These are phyloP conservation scores for Erythrolamprus reginae DNA, from an alignment of 2,113 vertebrate genomes.

Conservation along the genomic window DNA sequence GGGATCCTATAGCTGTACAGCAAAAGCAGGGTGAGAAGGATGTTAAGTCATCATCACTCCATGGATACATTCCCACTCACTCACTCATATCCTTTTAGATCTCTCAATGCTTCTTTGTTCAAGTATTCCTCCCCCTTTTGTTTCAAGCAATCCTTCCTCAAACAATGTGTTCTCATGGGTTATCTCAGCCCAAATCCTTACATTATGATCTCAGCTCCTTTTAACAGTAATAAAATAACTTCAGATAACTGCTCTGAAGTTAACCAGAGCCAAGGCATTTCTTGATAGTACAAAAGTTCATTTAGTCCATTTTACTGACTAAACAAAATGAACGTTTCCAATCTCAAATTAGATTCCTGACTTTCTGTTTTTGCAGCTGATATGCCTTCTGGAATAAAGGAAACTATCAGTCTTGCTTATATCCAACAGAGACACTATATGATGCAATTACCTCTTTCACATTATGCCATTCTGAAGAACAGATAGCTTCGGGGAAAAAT, in stretches of 20 bases:
- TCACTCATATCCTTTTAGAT: not conserved
- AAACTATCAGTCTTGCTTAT: not conserved
- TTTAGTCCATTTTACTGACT: not conserved
- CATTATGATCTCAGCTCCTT: not conserved
- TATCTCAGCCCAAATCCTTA: not conserved
- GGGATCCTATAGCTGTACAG: not conserved
- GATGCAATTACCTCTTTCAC: constrained; percentile 34
- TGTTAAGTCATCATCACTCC: not conserved
- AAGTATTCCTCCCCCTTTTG: not conserved
- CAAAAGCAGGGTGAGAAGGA: not conserved
- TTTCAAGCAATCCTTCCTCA: not conserved
- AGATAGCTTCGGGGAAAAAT: constrained; percentile 27
- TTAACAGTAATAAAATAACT: not conserved
- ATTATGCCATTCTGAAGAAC: not conserved
- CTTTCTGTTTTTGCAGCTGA: not conserved
- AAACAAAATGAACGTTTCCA: not conserved
- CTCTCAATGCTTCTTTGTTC: not conserved
- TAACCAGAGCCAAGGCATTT: not conserved
- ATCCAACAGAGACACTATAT: not conserved
- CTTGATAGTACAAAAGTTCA: not conserved
- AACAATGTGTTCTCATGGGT: not conserved
- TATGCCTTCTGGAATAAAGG: not conserved
- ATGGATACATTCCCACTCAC: not conserved
- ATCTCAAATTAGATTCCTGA: not conserved
- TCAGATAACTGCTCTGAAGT: not conserved